phyloP scores from a whole-genome alignment of 2,113 vertebrate species.

The Nothoprocta pentlandii region DNA sequence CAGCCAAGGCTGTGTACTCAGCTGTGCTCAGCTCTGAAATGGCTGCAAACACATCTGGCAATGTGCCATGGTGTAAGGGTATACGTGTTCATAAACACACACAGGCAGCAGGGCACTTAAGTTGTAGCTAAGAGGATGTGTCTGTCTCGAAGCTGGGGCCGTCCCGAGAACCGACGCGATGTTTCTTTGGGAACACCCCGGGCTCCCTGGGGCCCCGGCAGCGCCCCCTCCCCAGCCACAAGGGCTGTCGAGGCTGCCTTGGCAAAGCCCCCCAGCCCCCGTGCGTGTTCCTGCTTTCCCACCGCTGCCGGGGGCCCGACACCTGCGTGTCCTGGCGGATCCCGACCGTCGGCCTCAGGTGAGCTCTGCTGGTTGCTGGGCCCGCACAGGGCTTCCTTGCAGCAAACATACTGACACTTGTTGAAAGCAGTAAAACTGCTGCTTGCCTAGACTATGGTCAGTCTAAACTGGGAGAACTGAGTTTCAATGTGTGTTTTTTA shows the following conservation, averaged over 20 bases:
- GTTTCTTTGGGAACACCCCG: neutral
- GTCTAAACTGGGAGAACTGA: neutral
- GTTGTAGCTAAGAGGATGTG: too few species aligned
- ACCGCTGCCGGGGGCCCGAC: neutral
- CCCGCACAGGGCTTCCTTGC: neutral
- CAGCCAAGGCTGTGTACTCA: neutral
- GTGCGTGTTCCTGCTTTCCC: neutral
- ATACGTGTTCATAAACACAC: too few species aligned
- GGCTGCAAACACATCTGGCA: rapidly evolving
- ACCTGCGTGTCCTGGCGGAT: neutral
- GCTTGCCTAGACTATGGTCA: neutral
- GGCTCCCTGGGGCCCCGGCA: neutral
- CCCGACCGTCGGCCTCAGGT: neutral
- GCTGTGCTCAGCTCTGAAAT: neutral
- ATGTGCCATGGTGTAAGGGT: too few species aligned
- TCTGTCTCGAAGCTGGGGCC: neutral
- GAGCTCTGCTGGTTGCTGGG: neutral
- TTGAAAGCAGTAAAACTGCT: too few species aligned
- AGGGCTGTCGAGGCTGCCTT: neutral
- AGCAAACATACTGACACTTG: neutral
- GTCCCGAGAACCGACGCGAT: neutral
- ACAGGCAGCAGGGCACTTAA: too few species aligned
- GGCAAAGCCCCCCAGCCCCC: neutral
- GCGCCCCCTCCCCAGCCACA: neutral
- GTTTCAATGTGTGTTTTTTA: neutral